phyloP scores from a whole-genome alignment of 35 echinoderm and acorn worm species.

The Holothuria glaberrima region DNA sequence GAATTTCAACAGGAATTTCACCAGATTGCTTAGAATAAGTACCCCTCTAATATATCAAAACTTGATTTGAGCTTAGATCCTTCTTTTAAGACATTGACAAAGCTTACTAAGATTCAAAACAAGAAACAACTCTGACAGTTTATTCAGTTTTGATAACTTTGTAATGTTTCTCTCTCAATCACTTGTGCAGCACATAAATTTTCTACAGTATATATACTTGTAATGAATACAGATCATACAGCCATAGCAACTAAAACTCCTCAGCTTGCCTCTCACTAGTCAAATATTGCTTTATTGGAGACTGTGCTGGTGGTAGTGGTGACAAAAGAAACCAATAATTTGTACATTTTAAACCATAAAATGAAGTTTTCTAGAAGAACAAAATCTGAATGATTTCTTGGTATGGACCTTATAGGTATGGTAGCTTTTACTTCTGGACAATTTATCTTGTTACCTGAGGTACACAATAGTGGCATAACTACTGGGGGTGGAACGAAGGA shows the following conservation, averaged over 20 bases:
- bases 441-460: too few relatives aligned
- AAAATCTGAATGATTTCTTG: not conserved
- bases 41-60: too few relatives aligned
- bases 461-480: too few relatives aligned
- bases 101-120: too few relatives aligned
- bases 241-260: slow-evolving; percentile 35
- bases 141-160: not conserved
- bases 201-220: slow-evolving; percentile 20
- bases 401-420: not conserved
- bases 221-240: slow-evolving; percentile 47
- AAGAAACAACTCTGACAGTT: too few relatives aligned
- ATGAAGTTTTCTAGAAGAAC: not conserved
- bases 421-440: too few relatives aligned
- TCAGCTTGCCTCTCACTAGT: not conserved
- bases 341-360: slow-evolving; percentile 35
- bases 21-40: too few relatives aligned
- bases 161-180: slow-evolving; percentile 16
- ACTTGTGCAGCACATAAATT: slow-evolving; percentile 40
- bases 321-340: not conserved
- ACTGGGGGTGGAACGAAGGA: too few relatives aligned
- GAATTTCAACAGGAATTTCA: too few relatives aligned
- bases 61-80: too few relatives aligned
- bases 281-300: slow-evolving; percentile 40
- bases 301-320: slow-evolving; percentile 25
- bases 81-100: too few relatives aligned